Percentiles rank a stretch among this genome's conserved stretches.
Evolutionary conservation across 2,888 invertebrate species (phyloP).

Genomic region (Thereva nobilitata): DNA sequence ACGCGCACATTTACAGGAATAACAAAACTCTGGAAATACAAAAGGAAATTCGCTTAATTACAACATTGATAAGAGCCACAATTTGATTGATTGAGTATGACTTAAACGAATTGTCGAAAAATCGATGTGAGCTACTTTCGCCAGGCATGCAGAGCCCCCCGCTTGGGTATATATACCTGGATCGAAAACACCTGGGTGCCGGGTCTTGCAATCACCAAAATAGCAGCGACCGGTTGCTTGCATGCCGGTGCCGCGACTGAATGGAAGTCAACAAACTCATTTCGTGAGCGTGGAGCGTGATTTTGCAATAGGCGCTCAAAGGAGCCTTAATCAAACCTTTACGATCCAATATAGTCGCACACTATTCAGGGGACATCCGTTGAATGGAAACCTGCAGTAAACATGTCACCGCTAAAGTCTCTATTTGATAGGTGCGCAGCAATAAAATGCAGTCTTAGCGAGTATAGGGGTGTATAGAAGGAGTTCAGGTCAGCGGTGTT

Average conservation of each 20-base stretch:
- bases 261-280: conserved; percentile 27
- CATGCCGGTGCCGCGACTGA: conserved; percentile 46
- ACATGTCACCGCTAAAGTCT: no score
- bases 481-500: no score
- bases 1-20: conserved; percentile 65
- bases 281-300: not conserved
- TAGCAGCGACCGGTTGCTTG: conserved; percentile 29
- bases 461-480: no score
- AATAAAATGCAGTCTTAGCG: no score
- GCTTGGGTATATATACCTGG: no score
- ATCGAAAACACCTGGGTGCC: not conserved
- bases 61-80: not conserved
- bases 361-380: no score
- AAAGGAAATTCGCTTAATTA: not conserved
- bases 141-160: not conserved
- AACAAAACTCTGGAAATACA: conserved; percentile 53
- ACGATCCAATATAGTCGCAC: no score
- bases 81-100: not conserved
- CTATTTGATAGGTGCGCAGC: no score
- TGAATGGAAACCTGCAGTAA: no score
- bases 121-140: conserved; percentile 1
- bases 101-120: conserved; percentile 2
- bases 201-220: conserved; percentile 3
- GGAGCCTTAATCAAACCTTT: not conserved
- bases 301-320: not conserved